Evolutionary conservation across 2,113 vertebrate species (phyloP).

Genomic region (Lynx canadensis): DNA sequence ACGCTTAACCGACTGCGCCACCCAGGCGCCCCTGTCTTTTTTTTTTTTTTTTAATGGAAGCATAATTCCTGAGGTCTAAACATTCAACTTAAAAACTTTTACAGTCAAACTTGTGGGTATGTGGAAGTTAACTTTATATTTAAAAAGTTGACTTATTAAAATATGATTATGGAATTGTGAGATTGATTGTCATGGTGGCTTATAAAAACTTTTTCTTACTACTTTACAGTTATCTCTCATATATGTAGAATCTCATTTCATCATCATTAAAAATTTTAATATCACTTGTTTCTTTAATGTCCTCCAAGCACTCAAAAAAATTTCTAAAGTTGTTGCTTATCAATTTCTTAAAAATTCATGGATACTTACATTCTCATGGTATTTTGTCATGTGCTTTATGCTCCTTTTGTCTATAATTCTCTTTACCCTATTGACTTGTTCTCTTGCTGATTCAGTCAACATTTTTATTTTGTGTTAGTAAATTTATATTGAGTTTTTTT

Average conservation of each 20-base stretch:
- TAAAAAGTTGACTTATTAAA: neutral
- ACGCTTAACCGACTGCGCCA: too few species aligned
- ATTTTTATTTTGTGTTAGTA: neutral
- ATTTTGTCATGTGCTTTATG: neutral
- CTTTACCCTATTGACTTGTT: neutral
- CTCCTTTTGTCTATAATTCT: neutral
- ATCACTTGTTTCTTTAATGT: neutral
- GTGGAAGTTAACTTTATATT: neutral
- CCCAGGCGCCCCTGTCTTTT: neutral
- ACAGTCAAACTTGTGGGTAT: neutral
- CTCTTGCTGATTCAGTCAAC: neutral
- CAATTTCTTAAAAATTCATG: neutral
- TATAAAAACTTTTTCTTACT: neutral
- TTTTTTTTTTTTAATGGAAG: neutral
- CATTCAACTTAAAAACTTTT: neutral
- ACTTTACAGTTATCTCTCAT: neutral
- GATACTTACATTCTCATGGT: neutral
- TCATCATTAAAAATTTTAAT: neutral
- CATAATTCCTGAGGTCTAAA: neutral
- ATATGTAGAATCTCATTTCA: neutral
- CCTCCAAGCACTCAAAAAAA: neutral
- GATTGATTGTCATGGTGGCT: neutral
- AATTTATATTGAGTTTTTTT: neutral
- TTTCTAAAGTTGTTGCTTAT: neutral
- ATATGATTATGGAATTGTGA: neutral